Evolutionary conservation across 2,113 vertebrate genomes (phyloP).

Genomic region (Cathartes aura): DNA sequence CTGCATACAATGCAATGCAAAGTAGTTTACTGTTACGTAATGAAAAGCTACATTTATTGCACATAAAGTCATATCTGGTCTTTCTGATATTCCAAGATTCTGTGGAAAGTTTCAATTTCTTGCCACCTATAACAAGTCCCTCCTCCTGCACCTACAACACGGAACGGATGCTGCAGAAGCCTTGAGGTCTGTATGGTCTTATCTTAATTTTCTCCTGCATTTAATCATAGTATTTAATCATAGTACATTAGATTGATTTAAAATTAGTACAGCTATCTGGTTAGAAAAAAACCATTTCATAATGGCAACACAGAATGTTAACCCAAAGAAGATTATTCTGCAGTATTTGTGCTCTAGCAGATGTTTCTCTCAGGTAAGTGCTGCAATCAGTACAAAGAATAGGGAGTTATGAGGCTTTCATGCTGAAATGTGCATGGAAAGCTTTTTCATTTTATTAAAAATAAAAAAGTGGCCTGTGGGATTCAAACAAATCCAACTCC

Average conservation of each 20-base stretch:
- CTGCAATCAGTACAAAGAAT: background rate
- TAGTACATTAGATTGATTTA: background rate
- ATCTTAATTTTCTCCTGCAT: background rate
- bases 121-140: background rate
- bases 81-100: background rate
- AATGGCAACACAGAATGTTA: background rate
- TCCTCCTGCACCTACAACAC: background rate
- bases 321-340: background rate
- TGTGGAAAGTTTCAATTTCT: background rate
- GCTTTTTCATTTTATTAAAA: background rate
- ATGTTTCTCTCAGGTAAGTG: background rate
- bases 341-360: background rate
- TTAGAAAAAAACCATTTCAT: background rate
- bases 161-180: background rate
- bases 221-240: background rate
- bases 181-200: background rate
- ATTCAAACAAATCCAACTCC: background rate
- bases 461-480: background rate
- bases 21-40: background rate
- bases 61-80: background rate
- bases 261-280: background rate
- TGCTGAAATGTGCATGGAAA: background rate
- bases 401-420: background rate
- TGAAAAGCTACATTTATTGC: background rate
- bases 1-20: background rate